A percentile compares a stretch with the other conserved stretches of the same genome.
phyloP scores from a whole-genome alignment of 2,888 invertebrate genomes.

The Hirtodrosophila histrioides region DNA sequence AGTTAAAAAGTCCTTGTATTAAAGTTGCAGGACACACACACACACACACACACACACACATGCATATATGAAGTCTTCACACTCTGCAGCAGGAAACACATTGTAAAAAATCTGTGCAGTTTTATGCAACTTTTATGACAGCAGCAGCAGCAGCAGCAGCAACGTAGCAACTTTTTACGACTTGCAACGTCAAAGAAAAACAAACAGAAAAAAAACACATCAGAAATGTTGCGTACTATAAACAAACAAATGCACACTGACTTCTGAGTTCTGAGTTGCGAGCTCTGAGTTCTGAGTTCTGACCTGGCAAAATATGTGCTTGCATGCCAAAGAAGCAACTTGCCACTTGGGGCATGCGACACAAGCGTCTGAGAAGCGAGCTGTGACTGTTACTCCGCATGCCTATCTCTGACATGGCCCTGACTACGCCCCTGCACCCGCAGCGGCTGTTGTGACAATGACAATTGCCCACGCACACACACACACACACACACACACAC shows the following conservation, averaged over 20 bases:
- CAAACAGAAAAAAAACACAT: conserved; percentile 28
- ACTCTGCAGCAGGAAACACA: conserved; percentile 1
- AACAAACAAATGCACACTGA: conserved; percentile 32
- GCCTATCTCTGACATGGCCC: neutral
- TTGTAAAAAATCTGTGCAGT: conserved; percentile 61
- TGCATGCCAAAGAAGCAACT: conserved; percentile 1
- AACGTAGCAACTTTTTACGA: conserved; percentile 55
- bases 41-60: conserved; percentile 25
- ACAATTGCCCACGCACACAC: conserved; percentile 36
- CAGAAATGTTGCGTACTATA: conserved; percentile 22
- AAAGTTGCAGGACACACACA: conserved; percentile 38
- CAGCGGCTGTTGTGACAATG: conserved; percentile 25
- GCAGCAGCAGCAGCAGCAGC: conserved; percentile 21
- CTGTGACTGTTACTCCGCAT: too few species aligned
- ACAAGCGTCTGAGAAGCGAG: conserved; percentile 17
- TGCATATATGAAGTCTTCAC: neutral
- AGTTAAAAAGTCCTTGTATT: conserved; percentile 37
- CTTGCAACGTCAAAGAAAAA: conserved; percentile 37
- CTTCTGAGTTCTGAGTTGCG: too few species aligned
- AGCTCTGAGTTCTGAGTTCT: neutral
- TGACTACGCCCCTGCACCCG: conserved; percentile 12
- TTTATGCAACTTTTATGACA: conserved; percentile 76
- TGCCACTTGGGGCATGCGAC: conserved; percentile 39
- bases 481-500: neutral
- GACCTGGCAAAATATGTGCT: conserved; percentile 13